Evolutionary conservation across 2,113 vertebrate genomes (phyloP), one percentile per base, ranked within the genome.

Genomic region (Pygoscelis adeliae): DNA sequence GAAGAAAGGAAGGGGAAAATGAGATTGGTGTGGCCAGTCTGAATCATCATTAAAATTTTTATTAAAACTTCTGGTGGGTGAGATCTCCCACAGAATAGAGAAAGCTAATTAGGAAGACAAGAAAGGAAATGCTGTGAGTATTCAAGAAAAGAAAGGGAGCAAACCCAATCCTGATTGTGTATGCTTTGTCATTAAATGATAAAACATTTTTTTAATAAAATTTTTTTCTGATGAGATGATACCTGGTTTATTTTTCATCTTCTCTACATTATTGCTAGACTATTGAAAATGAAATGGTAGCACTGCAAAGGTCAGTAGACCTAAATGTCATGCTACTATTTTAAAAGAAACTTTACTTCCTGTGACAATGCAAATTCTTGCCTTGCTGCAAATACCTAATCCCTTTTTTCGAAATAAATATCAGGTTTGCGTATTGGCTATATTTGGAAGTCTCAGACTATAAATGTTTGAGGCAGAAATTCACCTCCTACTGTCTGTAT

Each of bases 301-400:
- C 20, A 29, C 67, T 77, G 59, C 42, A 77, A 90, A 90, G 56
- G 76, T 90, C 66, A 40, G 23, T 47, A 72, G 49, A 65, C 19
- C 36, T 65, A 87, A 94, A 88, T 94, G 82, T 73, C 90, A 76
- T 34, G 29, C 50, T 94, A 62, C 69, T 90, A 36, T 93, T 96
- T 90, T 78, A 84, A 82, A 86, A 78, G 36, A 62, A 81, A 50
- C 8, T 74, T 83, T 44, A 17, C 63, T 71, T 95, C 38, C 42
- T 63, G 13, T 70, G 38, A 47, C 87, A 85, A 36, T 59, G 79
- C n/a, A 77, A 38, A 47, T 87, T 93, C 91, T 92, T 95, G 29
- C 72, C n/a, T 63, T 94, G 40, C 47, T 93, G n/a, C 29, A 87
- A 78, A 56, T 89, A 34, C 34, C 8, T 63, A 29, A 62, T 84